Percentiles rank a stretch among this genome's conserved stretches.
phyloP scores from a whole-genome alignment of 1,140 invertebrate genomes.

The Monochamus saltuarius region DNA sequence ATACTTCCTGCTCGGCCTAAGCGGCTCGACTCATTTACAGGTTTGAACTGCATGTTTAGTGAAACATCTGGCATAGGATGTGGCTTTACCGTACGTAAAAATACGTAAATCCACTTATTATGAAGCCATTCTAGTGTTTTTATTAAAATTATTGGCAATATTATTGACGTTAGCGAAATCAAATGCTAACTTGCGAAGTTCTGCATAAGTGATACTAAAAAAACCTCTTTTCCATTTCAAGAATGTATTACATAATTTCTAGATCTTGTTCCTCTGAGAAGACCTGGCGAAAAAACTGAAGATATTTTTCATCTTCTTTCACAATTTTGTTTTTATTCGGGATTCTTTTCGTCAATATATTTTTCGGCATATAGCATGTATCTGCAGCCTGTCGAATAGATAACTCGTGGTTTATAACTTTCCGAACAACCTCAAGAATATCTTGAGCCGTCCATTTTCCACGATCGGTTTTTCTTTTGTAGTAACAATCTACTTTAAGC shows the following conservation, averaged over 20 bases:
- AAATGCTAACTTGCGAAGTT: conserved; percentile 1
- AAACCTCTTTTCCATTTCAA: conserved; percentile 1
- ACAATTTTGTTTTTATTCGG: too few relatives aligned
- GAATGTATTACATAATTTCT: too few relatives aligned
- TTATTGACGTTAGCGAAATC: neutral
- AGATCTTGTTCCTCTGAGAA: too few relatives aligned
- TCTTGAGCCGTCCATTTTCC: neutral
- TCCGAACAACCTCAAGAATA: neutral
- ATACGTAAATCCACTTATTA: conserved; percentile 4
- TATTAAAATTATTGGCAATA: neutral
- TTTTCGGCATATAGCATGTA: too few relatives aligned
- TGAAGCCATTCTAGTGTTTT: neutral
- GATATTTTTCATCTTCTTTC: too few relatives aligned
- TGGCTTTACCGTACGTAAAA: conserved; percentile 12
- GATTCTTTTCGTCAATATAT: too few relatives aligned
- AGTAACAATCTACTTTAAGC: neutral
- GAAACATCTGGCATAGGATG: conserved; percentile 20
- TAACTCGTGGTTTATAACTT: neutral
- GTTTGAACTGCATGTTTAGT: too few relatives aligned
- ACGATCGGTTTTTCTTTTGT: conserved; percentile 4
- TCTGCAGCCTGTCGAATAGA: conserved; percentile 2
- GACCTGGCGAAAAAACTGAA: too few relatives aligned
- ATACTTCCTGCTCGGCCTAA: too few relatives aligned
- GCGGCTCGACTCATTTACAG: too few relatives aligned
- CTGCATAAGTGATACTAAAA: neutral